Base-by-base conservation (phyloP, 2,797 vertebrate genomes). In the Champsocephalus gunnari region DNA sequence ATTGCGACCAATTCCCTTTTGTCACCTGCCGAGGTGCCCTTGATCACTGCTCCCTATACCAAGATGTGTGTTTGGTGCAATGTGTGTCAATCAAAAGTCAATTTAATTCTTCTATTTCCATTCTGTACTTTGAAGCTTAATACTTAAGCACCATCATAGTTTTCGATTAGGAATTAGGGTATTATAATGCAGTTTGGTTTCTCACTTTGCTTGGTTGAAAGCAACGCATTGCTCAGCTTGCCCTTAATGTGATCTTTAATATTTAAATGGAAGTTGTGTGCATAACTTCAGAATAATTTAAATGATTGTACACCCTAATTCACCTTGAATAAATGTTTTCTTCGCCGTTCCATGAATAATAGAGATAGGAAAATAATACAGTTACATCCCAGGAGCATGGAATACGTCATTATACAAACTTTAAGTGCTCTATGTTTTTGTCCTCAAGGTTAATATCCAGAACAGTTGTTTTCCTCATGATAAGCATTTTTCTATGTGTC, bases 361-460 rank as follows among this genome's bases (percentile, higher is more conserved):
- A 16, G 17, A 56, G 17, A 28, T 32, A 5, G 12, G 28, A n/a
- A 16, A 54, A 43, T 38, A 71, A 21, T n/a, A 13, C 44, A 21
- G 16, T 60, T 47, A 0, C 16, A 21, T 28, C 19, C 4, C 1
- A 38, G n/a, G 34, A 9, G 13, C 24, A 12, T 21, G 19, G 17
- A 28, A 3, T 0, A 17, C 13, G 2, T 47, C 21, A 19, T 43
- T 50, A 34, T 34, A 38, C 62, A 47, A 71, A 66, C 59, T 13
- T 48, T 24, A n/a, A 48, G 49, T 71, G 49, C 59, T 66, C 6
- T 49, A 41, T 63, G 48, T 51, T 6, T 69, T 79, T 77, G 70
- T 66, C 72, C 76, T 67, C 49, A 14, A 79, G 83, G 68, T 83
- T 76, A 73, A 77, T 58, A 61, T 79, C 58, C 70, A 74, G 45